These are phyloP conservation scores for Merodon equestris DNA, from an alignment of 2,888 invertebrate species.

Conservation along the genomic window DNA sequence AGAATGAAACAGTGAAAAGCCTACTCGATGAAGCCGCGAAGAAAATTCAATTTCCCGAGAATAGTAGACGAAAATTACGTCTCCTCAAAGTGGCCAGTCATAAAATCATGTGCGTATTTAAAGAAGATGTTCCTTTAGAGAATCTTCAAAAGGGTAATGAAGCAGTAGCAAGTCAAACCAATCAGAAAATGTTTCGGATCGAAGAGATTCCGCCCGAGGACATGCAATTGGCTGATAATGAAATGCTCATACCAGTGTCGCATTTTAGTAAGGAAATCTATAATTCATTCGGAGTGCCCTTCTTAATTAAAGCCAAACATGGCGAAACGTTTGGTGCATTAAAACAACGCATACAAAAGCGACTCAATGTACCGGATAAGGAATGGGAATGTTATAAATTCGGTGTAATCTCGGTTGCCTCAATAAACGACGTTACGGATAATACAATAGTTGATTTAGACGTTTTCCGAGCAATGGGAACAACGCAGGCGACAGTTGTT, in stretches of 20 bases:
- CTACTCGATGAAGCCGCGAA: slow-evolving; percentile 96
- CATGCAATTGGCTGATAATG: slow-evolving; percentile 87
- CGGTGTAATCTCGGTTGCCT: slow-evolving; percentile 91
- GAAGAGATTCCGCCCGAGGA: slow-evolving; percentile 98
- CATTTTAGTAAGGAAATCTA: slow-evolving; percentile 98
- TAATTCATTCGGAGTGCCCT: slow-evolving; percentile 95
- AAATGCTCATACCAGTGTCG: slow-evolving; percentile 95
- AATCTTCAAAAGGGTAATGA: slow-evolving; percentile 75
- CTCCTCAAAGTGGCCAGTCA: slow-evolving; percentile 87
- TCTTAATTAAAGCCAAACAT: slow-evolving; percentile 93
- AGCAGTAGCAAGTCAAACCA: slow-evolving; percentile 77
- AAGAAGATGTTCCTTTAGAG: slow-evolving; percentile 86
- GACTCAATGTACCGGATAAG: slow-evolving; percentile 95
- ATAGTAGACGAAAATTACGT: slow-evolving; percentile 93
- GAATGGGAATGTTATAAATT: slow-evolving; percentile 99
- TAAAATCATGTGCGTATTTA: slow-evolving; percentile 85
- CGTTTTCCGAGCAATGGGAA: slow-evolving; percentile 71
- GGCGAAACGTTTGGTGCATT: slow-evolving; percentile 92
- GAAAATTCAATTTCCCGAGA: slow-evolving; percentile 92
- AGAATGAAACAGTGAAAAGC: slow-evolving; percentile 93
- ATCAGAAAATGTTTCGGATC: slow-evolving; percentile 85
- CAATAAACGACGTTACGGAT: slow-evolving; percentile 90
- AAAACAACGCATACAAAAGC: slow-evolving; percentile 94
- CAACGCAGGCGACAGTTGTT: slow-evolving; percentile 71
- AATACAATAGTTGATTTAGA: slow-evolving; percentile 75